Evolutionary conservation across 1,140 invertebrate genomes (phyloP).

Genomic region (Agrilus planipennis): DNA sequence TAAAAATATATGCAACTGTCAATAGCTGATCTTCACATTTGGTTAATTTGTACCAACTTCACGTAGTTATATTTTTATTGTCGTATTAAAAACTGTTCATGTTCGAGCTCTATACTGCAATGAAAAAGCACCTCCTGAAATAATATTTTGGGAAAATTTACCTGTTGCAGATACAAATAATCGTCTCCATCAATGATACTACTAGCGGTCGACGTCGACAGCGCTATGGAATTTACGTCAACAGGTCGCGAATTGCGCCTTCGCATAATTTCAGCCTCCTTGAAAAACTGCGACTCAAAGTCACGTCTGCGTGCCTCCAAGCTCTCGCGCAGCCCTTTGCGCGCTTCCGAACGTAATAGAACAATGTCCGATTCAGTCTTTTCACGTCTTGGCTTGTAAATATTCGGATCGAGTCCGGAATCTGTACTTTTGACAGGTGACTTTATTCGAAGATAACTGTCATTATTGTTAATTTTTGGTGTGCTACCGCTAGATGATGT

Average conservation of each 20-base stretch:
- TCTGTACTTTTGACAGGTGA: constrained; percentile 5
- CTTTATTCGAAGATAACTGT: constrained; percentile 5
- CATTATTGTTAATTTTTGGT: constrained; percentile 11
- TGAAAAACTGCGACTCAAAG: constrained; percentile 32
- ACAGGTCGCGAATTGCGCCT: constrained; percentile 37
- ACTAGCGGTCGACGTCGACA: constrained; percentile 22
- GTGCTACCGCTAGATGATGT: too few relatives aligned
- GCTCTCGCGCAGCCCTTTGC: constrained; percentile 34
- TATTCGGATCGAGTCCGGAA: constrained; percentile 16
- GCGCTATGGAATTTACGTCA: constrained; percentile 27
- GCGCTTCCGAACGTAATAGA: constrained; percentile 44
- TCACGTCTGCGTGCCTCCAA: constrained; percentile 38
- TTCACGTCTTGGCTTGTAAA: constrained; percentile 57
- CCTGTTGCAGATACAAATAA: constrained; percentile 32
- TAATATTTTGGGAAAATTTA: too few relatives aligned
- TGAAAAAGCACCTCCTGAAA: too few relatives aligned
- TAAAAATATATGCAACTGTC: too few relatives aligned
- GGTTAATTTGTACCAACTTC: too few relatives aligned
- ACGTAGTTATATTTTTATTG: too few relatives aligned
- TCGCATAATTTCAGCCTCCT: constrained; percentile 33
- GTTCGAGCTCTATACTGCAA: too few relatives aligned
- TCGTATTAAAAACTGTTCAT: too few relatives aligned
- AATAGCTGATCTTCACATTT: too few relatives aligned
- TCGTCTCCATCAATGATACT: constrained; percentile 29
- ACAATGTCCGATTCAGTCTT: constrained; percentile 79